phyloP scores from a whole-genome alignment of 2,113 vertebrate genomes.

The Harpagus bidentatus region DNA sequence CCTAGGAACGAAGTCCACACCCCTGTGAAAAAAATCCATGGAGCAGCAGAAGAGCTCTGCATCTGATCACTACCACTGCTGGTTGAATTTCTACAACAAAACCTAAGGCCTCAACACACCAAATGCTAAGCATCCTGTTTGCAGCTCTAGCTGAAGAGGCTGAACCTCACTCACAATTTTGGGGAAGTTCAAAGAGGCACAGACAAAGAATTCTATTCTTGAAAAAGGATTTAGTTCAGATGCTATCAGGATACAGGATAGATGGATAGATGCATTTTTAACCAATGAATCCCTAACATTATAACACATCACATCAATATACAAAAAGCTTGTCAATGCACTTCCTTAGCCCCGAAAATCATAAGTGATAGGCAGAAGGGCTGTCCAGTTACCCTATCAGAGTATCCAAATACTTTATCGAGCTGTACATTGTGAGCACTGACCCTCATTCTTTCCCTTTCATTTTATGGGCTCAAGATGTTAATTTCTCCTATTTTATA shows the following conservation, averaged over 20 bases:
- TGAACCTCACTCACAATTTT: rapidly evolving
- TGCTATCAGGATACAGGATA: rapidly evolving
- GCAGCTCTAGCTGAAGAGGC: background rate
- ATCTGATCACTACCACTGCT: background rate
- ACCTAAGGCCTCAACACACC: rapidly evolving
- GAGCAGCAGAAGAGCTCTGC: background rate
- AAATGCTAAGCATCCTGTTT: rapidly evolving
- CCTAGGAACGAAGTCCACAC: conserved; percentile 10
- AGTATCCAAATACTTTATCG: background rate
- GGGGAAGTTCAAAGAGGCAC: background rate
- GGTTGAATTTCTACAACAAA: background rate
- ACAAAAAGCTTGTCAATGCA: background rate
- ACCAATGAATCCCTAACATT: background rate
- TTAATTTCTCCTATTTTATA: background rate
- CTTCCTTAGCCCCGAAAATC: background rate
- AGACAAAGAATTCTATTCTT: background rate
- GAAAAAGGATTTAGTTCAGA: background rate
- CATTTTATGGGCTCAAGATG: background rate
- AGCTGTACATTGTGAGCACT: rapidly evolving
- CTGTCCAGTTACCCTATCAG: background rate
- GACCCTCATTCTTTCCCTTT: too few species aligned
- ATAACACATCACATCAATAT: rapidly evolving
- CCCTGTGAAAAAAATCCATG: background rate
- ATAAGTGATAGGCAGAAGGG: background rate
- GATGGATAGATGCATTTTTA: background rate